Evolutionary conservation across 1,140 invertebrate species (phyloP).

Genomic region (Bicyclus anynana): DNA sequence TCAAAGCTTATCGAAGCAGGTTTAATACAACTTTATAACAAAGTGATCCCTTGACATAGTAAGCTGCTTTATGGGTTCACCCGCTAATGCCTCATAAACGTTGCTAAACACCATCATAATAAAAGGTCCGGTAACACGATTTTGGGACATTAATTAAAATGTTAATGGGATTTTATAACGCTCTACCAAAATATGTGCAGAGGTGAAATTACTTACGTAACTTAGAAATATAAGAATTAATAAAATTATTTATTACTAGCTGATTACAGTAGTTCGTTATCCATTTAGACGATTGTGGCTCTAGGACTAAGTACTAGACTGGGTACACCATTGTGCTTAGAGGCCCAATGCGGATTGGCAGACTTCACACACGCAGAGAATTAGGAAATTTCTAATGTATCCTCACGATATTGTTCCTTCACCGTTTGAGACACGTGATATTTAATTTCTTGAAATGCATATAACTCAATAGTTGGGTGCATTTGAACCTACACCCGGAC

Average conservation of each 20-base stretch:
- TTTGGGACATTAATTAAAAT: conserved; percentile 26
- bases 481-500: too few species aligned
- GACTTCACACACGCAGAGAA: too few species aligned
- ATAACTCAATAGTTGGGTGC: too few species aligned
- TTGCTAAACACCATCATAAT: conserved; percentile 16
- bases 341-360: too few species aligned
- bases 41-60: conserved; percentile 21
- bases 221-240: background rate
- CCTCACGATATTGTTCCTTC: too few species aligned
- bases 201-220: conserved; percentile 1
- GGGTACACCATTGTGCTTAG: too few species aligned
- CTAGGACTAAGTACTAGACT: too few species aligned
- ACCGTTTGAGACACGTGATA: too few species aligned
- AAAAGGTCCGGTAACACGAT: conserved; percentile 13
- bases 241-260: background rate
- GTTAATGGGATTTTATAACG: conserved; percentile 22
- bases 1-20: conserved; percentile 4
- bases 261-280: too few species aligned
- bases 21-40: conserved; percentile 15
- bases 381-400: too few species aligned
- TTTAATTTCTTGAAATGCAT: too few species aligned
- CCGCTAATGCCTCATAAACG: conserved; percentile 27
- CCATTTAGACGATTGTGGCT: too few species aligned
- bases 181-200: background rate
- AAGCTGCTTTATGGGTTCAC: conserved; percentile 18